Base-by-base conservation (phyloP, 1,140 invertebrate genomes). In the Radopholus similis region DNA sequence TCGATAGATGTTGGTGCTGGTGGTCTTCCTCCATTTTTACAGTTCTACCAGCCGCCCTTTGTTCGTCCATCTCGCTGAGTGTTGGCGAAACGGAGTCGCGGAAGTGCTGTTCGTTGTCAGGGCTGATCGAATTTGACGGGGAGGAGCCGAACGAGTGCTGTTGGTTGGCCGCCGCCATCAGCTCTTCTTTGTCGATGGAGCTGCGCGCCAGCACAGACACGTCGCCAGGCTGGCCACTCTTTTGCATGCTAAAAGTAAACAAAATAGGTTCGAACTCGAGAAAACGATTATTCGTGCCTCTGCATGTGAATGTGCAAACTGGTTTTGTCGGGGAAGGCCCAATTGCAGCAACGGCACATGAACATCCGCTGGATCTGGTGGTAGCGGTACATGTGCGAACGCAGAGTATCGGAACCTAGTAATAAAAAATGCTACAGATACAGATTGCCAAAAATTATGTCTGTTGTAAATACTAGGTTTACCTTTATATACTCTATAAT, bases 271-370 rank as follows among this genome's bases (percentile, higher is more conserved):
- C n/a, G n/a, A n/a, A n/a, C n/a, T n/a, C n/a, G n/a, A n/a, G n/a
- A n/a, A n/a, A n/a, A n/a, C n/a, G n/a, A 15, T 4, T 51, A 11
- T 15, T 9, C 47, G 23, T 26, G 30, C 47, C 47, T 62, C 40
- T 75, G 66, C 66, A 73, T 80, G 40, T 81, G 79, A 34, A 83
- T 77, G 56, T 81, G 79, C 32, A 81, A 59, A 47, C 65, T 73
- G n/a, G 81, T 83, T 56, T 81, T 81, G 63, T 81, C 79, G 11
- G 79, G 81, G 59, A 81, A 81, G 1, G 79, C 79, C 81, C 81
- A 81, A 67, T 81, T 81, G 59, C 79, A 81, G 68, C 79, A 81
- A 15, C 81, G 74, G 53, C 79, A 81, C 79, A 81, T 81, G 66
- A 83, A 81, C 81, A 83, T 81, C 51, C 79, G 47, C 2, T 80